Conservation (phyloP, 2,888 invertebrate genomes). For the Drosophila peninsularis region DNA sequence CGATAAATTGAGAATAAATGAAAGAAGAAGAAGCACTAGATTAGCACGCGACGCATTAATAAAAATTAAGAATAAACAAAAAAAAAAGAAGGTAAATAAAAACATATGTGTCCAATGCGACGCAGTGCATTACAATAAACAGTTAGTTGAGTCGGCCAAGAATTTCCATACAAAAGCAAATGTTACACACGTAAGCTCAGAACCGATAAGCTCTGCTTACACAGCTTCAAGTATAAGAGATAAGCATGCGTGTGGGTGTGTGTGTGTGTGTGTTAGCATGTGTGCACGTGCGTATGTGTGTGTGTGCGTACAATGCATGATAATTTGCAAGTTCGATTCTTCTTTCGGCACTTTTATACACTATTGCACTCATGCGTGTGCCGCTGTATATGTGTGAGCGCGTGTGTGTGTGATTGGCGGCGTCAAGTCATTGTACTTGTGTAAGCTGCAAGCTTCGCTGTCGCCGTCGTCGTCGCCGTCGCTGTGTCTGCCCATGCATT, state of each 20-base stretch:
- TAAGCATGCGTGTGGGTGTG: conserved; percentile 3
- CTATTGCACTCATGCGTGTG: conserved; percentile 5
- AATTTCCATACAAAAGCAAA: too few relatives aligned
- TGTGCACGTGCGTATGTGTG: neutral
- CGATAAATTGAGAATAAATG: conserved; percentile 54
- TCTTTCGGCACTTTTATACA: conserved; percentile 17
- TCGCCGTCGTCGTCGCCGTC: conserved; percentile 42
- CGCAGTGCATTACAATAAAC: conserved; percentile 6
- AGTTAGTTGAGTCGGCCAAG: neutral
- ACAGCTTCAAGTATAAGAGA: conserved; percentile 5
- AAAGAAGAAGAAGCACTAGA: conserved; percentile 15
- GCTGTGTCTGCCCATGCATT: conserved; percentile 63
- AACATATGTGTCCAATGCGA: conserved; percentile 21
- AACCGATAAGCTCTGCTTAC: neutral
- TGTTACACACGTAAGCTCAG: neutral
- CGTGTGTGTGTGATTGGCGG: conserved; percentile 12
- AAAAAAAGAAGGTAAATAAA: conserved; percentile 19
- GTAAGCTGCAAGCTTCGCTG: conserved; percentile 44
- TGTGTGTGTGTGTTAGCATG: neutral
- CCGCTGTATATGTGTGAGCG: neutral
- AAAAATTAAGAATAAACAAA: conserved; percentile 20
- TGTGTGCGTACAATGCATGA: conserved; percentile 8
- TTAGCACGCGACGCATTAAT: conserved; percentile 22
- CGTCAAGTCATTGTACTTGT: conserved; percentile 57
- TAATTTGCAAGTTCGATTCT: conserved; percentile 21